Conservation (phyloP, 2,888 invertebrate genomes). For the Aphrophora alni region DNA sequence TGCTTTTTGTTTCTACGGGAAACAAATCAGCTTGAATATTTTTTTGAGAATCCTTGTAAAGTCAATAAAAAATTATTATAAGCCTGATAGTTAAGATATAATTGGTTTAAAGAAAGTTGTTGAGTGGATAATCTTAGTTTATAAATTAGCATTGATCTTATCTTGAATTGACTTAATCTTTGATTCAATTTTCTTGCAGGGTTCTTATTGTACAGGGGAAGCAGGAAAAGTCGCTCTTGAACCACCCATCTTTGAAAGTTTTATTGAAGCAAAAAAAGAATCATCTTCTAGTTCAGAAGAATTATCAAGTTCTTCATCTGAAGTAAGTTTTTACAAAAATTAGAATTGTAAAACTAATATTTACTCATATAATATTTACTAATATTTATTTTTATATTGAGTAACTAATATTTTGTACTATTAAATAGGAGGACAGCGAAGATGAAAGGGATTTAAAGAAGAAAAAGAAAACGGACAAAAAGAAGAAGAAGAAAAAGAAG, state of each 20-base stretch:
- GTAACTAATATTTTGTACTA: neutral
- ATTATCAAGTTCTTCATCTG: conserved; percentile 42
- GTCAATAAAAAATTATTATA: too few species aligned
- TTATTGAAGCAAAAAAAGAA: conserved; percentile 1
- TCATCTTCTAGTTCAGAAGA: conserved; percentile 22
- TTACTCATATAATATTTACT: neutral
- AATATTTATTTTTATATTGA: too few species aligned
- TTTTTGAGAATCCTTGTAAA: too few species aligned
- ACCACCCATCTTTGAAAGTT: conserved; percentile 28
- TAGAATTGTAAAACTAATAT: conserved; percentile 10
- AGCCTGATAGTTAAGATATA: too few species aligned
- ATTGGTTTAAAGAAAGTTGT: too few species aligned
- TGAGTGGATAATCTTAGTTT: too few species aligned
- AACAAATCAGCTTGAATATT: too few species aligned
- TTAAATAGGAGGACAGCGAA: conserved; percentile 49
- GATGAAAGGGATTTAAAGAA: conserved; percentile 57
- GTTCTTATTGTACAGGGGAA: conserved; percentile 88
- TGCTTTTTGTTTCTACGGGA: too few species aligned
- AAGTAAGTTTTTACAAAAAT: conserved; percentile 45
- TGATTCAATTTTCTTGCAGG: conserved; percentile 58
- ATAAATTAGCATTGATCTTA: too few species aligned
- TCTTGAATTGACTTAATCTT: neutral
- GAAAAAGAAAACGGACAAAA: conserved; percentile 61
- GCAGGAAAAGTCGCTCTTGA: conserved; percentile 60
- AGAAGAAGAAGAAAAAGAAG: conserved; percentile 60